Evolutionary conservation across 2,113 vertebrate species (phyloP).

Genomic region (Etheostoma spectabile): DNA sequence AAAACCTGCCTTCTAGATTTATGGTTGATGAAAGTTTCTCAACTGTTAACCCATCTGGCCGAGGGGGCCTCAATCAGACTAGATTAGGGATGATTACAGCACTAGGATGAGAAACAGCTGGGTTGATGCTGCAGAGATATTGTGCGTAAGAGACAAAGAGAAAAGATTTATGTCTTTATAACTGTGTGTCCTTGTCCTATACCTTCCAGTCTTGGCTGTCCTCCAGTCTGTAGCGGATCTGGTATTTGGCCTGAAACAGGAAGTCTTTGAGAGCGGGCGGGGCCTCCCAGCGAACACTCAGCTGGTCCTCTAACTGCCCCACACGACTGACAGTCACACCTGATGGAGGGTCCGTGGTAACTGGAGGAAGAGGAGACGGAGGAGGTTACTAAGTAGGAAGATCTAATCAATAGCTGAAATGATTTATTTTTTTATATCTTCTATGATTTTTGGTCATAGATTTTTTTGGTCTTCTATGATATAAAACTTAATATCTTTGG

Average conservation of each 20-base stretch:
- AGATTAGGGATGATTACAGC: slow-evolving; percentile 65
- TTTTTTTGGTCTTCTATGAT: too few relatives aligned
- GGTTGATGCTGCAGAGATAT: slow-evolving; percentile 5
- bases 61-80: slow-evolving; percentile 52
- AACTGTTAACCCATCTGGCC: slow-evolving; percentile 66
- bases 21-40: slow-evolving; percentile 48
- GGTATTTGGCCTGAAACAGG: slow-evolving; percentile 98
- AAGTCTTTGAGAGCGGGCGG: slow-evolving; percentile 95
- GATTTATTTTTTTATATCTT: too few relatives aligned
- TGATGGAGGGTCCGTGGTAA: slow-evolving; percentile 94
- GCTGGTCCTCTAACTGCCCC: slow-evolving; percentile 95
- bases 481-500: too few relatives aligned
- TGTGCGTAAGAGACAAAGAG: slow-evolving; percentile 37
- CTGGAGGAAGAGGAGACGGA: slow-evolving; percentile 72
- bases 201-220: slow-evolving; percentile 99
- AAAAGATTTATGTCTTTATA: slow-evolving; percentile 26
- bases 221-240: slow-evolving; percentile 98
- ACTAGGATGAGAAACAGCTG: slow-evolving; percentile 69
- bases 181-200: slow-evolving; percentile 23
- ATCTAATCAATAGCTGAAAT: background rate
- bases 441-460: too few relatives aligned
- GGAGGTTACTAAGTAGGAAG: background rate
- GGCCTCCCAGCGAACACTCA: slow-evolving; percentile 96
- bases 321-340: slow-evolving; percentile 94
- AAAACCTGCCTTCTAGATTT: slow-evolving; percentile 38